phyloP scores from a whole-genome alignment of 2,113 vertebrate species.

The Tinamus guttatus region DNA sequence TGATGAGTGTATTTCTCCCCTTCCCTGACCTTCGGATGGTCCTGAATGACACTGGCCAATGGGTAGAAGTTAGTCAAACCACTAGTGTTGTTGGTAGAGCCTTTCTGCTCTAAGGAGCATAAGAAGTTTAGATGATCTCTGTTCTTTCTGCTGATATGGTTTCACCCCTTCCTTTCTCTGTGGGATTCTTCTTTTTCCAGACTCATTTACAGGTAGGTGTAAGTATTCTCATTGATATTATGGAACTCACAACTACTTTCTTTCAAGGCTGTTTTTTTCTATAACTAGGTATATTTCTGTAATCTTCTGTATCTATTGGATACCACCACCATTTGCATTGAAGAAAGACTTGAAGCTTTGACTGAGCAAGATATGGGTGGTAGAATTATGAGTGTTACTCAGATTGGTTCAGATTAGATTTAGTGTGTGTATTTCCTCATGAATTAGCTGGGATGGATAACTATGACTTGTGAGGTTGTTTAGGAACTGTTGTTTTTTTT shows the following conservation, averaged over 20 bases:
- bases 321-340: not conserved
- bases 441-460: not conserved
- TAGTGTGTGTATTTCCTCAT: not conserved
- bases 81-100: not conserved
- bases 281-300: not conserved
- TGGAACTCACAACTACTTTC: not conserved
- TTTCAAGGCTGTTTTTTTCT: not conserved
- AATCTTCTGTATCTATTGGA: not conserved
- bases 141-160: not conserved
- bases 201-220: not conserved
- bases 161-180: not conserved
- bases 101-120: not conserved
- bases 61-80: not conserved
- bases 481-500: not conserved
- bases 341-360: conserved; percentile 32
- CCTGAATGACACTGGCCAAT: not conserved
- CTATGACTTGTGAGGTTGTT: not conserved
- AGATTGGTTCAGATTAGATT: not conserved
- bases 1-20: not conserved
- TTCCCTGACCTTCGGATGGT: not conserved
- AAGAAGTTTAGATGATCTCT: not conserved
- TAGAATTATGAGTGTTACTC: not conserved
- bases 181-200: not conserved
- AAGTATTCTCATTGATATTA: not conserved
- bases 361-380: conserved; percentile 7